These are phyloP conservation scores for Vanessa cardui DNA, from an alignment of 2,888 invertebrate genomes.

Conservation along the genomic window DNA sequence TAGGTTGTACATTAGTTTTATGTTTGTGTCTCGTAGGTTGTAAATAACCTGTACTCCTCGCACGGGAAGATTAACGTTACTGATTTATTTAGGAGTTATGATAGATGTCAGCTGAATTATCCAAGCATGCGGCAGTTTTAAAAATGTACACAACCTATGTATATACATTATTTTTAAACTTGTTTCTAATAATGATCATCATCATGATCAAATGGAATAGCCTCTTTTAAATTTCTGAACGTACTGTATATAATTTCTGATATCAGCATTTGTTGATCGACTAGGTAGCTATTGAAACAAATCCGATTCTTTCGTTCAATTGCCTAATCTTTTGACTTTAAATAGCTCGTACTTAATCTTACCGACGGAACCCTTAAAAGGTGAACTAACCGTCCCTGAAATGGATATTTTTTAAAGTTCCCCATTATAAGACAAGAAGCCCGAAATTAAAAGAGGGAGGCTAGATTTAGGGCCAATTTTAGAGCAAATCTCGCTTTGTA, in stretches of 20 bases:
- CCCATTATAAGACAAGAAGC: slow-evolving; percentile 52
- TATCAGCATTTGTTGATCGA: not conserved
- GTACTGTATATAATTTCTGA: not conserved
- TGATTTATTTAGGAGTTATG: slow-evolving; percentile 73
- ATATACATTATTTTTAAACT: not conserved
- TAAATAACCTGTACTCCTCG: slow-evolving; percentile 61
- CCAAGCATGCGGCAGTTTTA: slow-evolving; percentile 17
- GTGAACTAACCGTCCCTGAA: slow-evolving; percentile 73
- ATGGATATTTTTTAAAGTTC: slow-evolving; percentile 73
- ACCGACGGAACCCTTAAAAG: slow-evolving; percentile 46
- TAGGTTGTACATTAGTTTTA: slow-evolving; percentile 65
- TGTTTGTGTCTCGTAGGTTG: slow-evolving; percentile 68
- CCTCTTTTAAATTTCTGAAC: not conserved
- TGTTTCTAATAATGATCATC: not conserved
- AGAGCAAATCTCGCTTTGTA: slow-evolving; percentile 54
- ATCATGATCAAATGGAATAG: too few species aligned
- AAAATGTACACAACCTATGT: slow-evolving; percentile 2
- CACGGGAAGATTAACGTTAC: slow-evolving; percentile 62
- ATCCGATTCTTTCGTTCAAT: slow-evolving; percentile 67
- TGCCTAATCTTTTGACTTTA: slow-evolving; percentile 70
- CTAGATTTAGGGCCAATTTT: slow-evolving; percentile 67
- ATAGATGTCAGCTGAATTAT: slow-evolving; percentile 56
- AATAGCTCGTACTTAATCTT: slow-evolving; percentile 63
- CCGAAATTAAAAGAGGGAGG: slow-evolving; percentile 59
- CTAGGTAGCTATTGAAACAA: not conserved